Conservation (phyloP, 2,797 vertebrate genomes). For the Chloroceryle inda region DNA sequence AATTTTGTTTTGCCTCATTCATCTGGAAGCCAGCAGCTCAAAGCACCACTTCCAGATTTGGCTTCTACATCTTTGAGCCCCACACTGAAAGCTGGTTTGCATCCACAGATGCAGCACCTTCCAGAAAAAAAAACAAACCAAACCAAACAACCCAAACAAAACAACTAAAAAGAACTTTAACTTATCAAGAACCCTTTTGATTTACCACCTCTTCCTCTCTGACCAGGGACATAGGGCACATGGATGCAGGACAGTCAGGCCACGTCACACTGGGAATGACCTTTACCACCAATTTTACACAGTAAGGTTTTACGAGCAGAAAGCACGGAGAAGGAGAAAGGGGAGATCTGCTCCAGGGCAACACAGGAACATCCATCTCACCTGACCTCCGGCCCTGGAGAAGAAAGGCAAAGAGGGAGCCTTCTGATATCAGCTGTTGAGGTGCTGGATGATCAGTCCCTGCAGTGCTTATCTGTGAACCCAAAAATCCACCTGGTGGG, state of each 20-base stretch:
- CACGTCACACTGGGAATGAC: accelerated
- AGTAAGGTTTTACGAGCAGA: background rate
- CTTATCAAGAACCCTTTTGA: background rate
- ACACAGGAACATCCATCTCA: background rate
- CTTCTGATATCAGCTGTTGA: background rate
- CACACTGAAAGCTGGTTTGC: background rate
- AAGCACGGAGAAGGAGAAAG: accelerated
- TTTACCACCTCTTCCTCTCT: background rate
- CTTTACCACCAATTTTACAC: background rate
- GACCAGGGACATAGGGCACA: background rate
- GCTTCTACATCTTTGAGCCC: background rate
- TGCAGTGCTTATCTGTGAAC: background rate
- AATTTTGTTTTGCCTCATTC: background rate
- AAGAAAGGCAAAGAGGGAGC: background rate
- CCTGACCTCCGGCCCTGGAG: background rate
- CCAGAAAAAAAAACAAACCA: too few relatives aligned
- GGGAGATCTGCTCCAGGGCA: background rate
- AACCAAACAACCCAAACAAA: background rate
- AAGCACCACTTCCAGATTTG: background rate
- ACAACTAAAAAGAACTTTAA: background rate
- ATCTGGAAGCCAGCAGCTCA: background rate
- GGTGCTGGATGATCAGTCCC: background rate
- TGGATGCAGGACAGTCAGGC: background rate
- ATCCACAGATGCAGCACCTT: background rate
- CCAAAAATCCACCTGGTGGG: background rate